Percentiles rank a stretch among this genome's conserved stretches.
Evolutionary conservation across 2,888 invertebrate species (phyloP).

Genomic region (Polydrusus pterygomalis): DNA sequence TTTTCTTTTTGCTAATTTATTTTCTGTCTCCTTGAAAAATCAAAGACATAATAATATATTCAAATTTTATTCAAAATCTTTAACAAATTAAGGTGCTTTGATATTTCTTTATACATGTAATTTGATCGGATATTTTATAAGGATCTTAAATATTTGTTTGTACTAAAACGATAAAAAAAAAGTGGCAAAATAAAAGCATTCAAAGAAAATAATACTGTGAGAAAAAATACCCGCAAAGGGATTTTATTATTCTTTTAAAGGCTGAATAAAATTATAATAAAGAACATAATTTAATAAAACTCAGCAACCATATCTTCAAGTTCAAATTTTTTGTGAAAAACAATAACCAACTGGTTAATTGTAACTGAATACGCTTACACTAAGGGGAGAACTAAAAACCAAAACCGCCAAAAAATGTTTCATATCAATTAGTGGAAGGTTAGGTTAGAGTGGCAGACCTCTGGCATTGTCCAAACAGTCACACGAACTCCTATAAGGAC

Average conservation of each 20-base stretch:
- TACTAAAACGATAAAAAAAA: background rate
- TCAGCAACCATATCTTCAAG: no score
- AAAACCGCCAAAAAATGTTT: no score
- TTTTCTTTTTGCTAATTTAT: background rate
- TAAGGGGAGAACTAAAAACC: no score
- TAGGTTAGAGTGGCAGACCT: no score
- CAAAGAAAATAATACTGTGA: background rate
- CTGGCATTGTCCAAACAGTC: no score
- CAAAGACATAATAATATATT: conserved; percentile 1
- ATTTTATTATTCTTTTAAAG: background rate
- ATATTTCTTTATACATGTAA: background rate
- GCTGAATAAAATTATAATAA: no score
- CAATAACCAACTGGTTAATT: no score
- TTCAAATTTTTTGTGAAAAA: no score
- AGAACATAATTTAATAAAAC: no score
- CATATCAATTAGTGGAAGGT: no score
- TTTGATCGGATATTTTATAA: background rate
- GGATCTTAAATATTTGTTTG: background rate
- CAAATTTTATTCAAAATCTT: conserved; percentile 1
- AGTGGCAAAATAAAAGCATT: background rate
- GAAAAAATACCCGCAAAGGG: background rate
- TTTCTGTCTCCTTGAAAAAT: background rate
- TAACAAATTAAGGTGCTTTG: background rate
- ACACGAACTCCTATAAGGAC: no score
- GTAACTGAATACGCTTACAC: no score